Evolutionary conservation across 2,888 invertebrate species (phyloP).

Genomic region (Formica aserva): DNA sequence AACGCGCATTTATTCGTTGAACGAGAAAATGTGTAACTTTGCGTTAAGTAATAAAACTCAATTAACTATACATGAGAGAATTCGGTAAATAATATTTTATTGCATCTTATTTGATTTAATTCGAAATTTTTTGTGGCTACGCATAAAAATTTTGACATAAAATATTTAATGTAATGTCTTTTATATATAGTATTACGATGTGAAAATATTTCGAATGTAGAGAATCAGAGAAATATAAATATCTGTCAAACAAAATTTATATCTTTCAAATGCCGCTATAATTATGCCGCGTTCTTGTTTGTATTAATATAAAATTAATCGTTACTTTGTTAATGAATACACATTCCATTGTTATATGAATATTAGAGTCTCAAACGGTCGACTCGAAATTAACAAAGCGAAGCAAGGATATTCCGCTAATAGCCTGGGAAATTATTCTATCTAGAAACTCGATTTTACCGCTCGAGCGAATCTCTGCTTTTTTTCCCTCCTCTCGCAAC

Average conservation of each 20-base stretch:
- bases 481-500: background rate
- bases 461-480: constrained; percentile 22
- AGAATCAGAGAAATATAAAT: background rate
- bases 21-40: background rate
- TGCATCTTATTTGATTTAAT: background rate
- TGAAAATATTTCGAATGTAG: background rate
- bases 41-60: background rate
- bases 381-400: constrained; percentile 20
- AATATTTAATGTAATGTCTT: background rate
- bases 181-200: background rate
- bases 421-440: constrained; percentile 22
- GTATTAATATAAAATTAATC: constrained; percentile 2
- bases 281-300: background rate
- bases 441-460: constrained; percentile 38
- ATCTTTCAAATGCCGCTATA: background rate
- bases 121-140: background rate
- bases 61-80: background rate
- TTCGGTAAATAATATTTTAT: background rate
- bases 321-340: background rate
- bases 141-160: background rate
- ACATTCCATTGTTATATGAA: constrained; percentile 1
- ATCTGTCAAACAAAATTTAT: background rate
- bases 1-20: background rate
- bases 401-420: background rate
- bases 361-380: constrained; percentile 6